These are phyloP conservation scores for Echeneis naucrates DNA, from an alignment of 2,797 vertebrate genomes.

Conservation along the genomic window DNA sequence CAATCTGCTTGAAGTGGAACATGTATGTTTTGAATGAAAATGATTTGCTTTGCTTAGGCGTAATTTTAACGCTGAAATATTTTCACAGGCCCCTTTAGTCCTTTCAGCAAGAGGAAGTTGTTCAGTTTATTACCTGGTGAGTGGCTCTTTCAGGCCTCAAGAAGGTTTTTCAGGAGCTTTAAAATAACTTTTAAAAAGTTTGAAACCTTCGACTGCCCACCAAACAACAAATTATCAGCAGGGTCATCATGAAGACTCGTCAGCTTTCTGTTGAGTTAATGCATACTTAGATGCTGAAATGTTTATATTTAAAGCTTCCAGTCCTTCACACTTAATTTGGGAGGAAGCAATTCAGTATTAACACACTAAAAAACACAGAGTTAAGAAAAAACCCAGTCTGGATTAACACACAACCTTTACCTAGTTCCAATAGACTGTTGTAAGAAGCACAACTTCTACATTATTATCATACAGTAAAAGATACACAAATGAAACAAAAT, in stretches of 20 bases:
- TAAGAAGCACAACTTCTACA: no score
- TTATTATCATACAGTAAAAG: no score
- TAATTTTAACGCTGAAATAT: neutral
- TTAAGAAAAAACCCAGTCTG: neutral
- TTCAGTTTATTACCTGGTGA: no score
- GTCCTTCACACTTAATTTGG: no score
- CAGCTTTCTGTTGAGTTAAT: no score
- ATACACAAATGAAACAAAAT: no score
- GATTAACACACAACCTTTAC: neutral
- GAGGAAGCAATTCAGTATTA: no score
- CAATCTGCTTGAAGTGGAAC: neutral
- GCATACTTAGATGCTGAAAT: no score
- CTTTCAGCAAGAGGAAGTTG: neutral
- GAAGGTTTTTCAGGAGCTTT: neutral
- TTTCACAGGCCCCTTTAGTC: neutral
- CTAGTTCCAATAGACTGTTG: neutral
- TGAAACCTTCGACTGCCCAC: neutral
- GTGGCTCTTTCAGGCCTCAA: no score
- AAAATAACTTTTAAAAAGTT: neutral
- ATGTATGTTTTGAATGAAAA: no score
- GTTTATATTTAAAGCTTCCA: no score
- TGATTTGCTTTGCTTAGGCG: neutral
- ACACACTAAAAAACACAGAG: neutral
- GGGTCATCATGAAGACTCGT: neutral
- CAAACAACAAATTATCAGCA: neutral